phyloP scores from a whole-genome alignment of 2,113 vertebrate species.

The Laterallus jamaicensis region DNA sequence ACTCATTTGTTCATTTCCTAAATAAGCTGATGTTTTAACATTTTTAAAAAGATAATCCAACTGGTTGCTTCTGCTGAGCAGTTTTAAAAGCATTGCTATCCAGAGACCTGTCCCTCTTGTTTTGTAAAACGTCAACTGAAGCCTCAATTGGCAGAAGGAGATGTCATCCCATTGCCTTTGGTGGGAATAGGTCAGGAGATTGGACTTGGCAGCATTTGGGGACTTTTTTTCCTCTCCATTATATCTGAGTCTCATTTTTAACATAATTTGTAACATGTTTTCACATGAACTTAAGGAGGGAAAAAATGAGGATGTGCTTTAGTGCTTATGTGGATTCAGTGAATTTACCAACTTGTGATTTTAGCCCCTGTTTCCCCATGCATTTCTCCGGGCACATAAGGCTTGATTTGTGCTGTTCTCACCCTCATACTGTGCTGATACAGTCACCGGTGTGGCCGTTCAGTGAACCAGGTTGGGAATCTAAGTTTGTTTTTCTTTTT shows the following conservation, averaged over 20 bases:
- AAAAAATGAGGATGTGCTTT: background rate
- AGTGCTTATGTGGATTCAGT: background rate
- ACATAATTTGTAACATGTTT: background rate
- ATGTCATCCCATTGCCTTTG: background rate
- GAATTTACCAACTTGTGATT: background rate
- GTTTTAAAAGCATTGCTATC: conserved; percentile 1
- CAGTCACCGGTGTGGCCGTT: background rate
- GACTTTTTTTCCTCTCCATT: background rate
- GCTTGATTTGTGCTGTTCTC: background rate
- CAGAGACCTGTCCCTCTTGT: background rate
- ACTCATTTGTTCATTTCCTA: background rate
- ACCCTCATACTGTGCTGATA: background rate
- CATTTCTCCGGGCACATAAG: background rate
- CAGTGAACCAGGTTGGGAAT: background rate
- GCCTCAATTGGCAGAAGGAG: background rate
- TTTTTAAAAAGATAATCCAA: background rate
- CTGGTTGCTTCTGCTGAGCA: background rate
- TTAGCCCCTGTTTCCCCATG: background rate
- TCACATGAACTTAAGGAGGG: background rate
- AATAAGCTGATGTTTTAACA: background rate
- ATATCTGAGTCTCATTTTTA: background rate
- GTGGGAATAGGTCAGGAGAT: background rate
- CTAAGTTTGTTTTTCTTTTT: background rate
- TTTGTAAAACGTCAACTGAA: background rate
- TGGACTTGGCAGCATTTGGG: background rate